Evolutionary conservation across 1,140 invertebrate species (phyloP), one percentile per base, ranked within the genome.

Genomic region (Anastrepha obliqua): DNA sequence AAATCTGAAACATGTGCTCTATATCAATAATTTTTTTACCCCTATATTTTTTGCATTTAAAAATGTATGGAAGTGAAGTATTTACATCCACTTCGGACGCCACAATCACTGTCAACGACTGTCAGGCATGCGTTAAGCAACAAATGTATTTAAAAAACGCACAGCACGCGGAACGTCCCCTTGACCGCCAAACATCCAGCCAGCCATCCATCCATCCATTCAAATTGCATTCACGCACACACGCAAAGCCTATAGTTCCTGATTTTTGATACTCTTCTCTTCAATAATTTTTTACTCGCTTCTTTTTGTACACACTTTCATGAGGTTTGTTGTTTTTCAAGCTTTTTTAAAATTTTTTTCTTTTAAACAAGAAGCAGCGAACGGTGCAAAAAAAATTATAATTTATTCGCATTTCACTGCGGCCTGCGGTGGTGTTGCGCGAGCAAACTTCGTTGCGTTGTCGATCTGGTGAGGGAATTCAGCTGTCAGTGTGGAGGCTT

Each of bases 371-470:
- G 13, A 0, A 44, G 39, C 29, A 15, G 29, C 11, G 65, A 15
- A 42, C 8, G 0, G 47, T 4, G 51, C 44, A 55, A 55, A 81
- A 81, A 81, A 81, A 47, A 17, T 58, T 81, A 81, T 74, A 74
- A 74, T 81, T 81, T 81, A 81, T 81, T 81, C n/a, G 74, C 74
- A 55, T 55, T 81, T 55, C 74, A 20, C 17, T 81, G 47, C 47
- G 4, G 74, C 74, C 44, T 55, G 20, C 47, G 47, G 74, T 9
- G 74, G 7, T 81, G 17, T 81, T 17, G 74, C n/a, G 17, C 42
- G 47, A 42, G 20, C 74, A 58, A 58, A 81, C 74, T 81, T 58
- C 67, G 60, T n/a, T 62, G 60, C 60, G 67, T 39, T 70, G 67
- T 11, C 67, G 6, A 15, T 44, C 9, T 47, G 74, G 47, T 42